Evolutionary conservation across 2,113 vertebrate genomes (phyloP).

Genomic region (Morone chrysops): DNA sequence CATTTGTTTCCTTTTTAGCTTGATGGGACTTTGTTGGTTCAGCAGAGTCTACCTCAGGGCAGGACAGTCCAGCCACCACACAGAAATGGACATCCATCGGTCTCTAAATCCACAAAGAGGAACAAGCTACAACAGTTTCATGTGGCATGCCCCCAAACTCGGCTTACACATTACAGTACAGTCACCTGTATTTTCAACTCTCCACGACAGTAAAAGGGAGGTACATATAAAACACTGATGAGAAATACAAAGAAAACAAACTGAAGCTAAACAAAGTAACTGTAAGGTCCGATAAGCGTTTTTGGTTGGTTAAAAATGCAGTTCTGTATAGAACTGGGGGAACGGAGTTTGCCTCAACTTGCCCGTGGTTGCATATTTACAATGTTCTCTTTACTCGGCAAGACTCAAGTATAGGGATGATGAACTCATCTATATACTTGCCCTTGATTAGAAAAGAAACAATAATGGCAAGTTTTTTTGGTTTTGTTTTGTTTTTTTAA

Average conservation of each 20-base stretch:
- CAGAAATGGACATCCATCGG: slow-evolving; percentile 48
- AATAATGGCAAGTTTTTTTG: slow-evolving; percentile 46
- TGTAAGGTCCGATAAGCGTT: slow-evolving; percentile 29
- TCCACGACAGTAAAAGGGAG: slow-evolving; percentile 19
- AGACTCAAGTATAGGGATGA: slow-evolving; percentile 47
- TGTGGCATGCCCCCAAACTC: slow-evolving; percentile 63
- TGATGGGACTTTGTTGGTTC: slow-evolving; percentile 40
- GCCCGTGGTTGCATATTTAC: slow-evolving; percentile 22
- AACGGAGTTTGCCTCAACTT: slow-evolving; percentile 37
- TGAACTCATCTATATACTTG: slow-evolving; percentile 43
- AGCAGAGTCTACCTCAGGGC: slow-evolving; percentile 60
- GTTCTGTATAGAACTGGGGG: slow-evolving; percentile 53
- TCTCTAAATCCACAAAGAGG: slow-evolving; percentile 47
- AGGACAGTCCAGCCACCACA: slow-evolving; percentile 39
- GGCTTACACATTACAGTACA: slow-evolving; percentile 27
- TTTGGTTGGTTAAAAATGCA: slow-evolving; percentile 75
- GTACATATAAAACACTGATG: slow-evolving; percentile 29
- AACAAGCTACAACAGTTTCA: slow-evolving; percentile 27
- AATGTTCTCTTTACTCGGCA: slow-evolving; percentile 14
- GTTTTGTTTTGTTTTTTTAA: slow-evolving; percentile 61
- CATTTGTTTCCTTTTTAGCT: neutral
- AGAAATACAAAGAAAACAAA: slow-evolving; percentile 41
- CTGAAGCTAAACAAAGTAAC: neutral
- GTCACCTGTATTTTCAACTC: slow-evolving; percentile 15
- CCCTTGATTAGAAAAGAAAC: slow-evolving; percentile 36